Evolutionary conservation across 1,140 invertebrate genomes (phyloP).

Genomic region (Chrysoperla carnea): DNA sequence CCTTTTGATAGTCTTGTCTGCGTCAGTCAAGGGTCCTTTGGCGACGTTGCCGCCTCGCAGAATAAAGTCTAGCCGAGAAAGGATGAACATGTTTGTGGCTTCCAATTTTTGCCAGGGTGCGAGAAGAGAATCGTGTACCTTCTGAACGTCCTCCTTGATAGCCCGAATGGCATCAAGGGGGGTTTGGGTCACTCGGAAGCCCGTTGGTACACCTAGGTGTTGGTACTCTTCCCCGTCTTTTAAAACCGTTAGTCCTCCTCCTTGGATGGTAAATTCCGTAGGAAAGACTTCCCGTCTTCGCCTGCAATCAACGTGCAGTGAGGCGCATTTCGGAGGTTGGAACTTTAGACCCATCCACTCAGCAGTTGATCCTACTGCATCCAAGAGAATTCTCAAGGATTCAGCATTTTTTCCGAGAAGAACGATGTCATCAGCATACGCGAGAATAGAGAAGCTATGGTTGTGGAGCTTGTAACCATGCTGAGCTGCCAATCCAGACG

Average conservation of each 20-base stretch:
- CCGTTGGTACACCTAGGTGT: constrained; percentile 15
- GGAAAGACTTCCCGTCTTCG: background rate
- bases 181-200: constrained; percentile 10
- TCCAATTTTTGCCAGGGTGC: constrained; percentile 24
- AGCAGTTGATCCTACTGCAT: constrained; percentile 1
- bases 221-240: constrained; percentile 9
- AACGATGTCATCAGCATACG: constrained; percentile 15
- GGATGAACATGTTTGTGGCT: constrained; percentile 15
- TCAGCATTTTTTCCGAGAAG: constrained; percentile 5
- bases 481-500: background rate
- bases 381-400: constrained; percentile 7
- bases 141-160: constrained; percentile 5
- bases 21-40: constrained; percentile 6
- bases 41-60: constrained; percentile 9
- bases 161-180: constrained; percentile 7
- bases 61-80: constrained; percentile 16
- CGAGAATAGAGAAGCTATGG: background rate
- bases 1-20: constrained; percentile 11
- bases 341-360: constrained; percentile 9
- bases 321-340: constrained; percentile 12
- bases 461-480: constrained; percentile 7
- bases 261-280: constrained; percentile 4
- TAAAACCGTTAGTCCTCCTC: constrained; percentile 3
- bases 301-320: constrained; percentile 9
- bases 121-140: constrained; percentile 11